Evolutionary conservation across 2,888 invertebrate genomes (phyloP), one percentile per base, ranked within the genome.

Genomic region (Opisthograptis luteolata): DNA sequence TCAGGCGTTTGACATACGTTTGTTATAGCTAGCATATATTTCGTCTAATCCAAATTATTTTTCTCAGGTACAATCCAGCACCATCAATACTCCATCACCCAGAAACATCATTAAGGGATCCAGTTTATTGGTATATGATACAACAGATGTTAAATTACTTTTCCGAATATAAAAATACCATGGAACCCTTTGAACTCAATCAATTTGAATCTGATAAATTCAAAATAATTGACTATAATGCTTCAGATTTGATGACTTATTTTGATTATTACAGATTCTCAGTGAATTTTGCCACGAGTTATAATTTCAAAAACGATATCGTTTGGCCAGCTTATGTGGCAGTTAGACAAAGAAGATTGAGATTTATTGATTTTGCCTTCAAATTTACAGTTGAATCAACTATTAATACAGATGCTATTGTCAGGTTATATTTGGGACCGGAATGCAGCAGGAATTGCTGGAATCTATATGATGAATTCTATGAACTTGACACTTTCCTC

Each of bases 1-100:
- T n/a, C n/a, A n/a, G n/a, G n/a, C n/a, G n/a, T n/a, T n/a, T n/a
- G n/a, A n/a, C n/a, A n/a, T n/a, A n/a, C n/a, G n/a, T n/a, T n/a
- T n/a, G n/a, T n/a, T n/a, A n/a, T n/a, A n/a, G n/a, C n/a, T 17
- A 17, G 2, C 17, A 4, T 17, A 17, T 24, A 24, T 17, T 31
- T n/a, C n/a, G n/a, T 9, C 3, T 20, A 7, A 7, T 19, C 9
- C 7, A 3, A 6, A 2, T 20, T 7, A 5, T 15, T 24, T 44
- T 46, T 45, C 14, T 79, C 74, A 89, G 89, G 49, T 85, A 84
- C 35, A 85, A 81, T 40, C 82, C 88, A 9, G 80, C 87, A 2
- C 89, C 89, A 15, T 85, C 89, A 12, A 55, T 84, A 19, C 49
- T 88, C 20, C 88, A 89, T 54, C 81, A 84, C 34, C 81, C 87